phyloP scores from a whole-genome alignment of 2,113 vertebrate species.

The Theristicus caerulescens region DNA sequence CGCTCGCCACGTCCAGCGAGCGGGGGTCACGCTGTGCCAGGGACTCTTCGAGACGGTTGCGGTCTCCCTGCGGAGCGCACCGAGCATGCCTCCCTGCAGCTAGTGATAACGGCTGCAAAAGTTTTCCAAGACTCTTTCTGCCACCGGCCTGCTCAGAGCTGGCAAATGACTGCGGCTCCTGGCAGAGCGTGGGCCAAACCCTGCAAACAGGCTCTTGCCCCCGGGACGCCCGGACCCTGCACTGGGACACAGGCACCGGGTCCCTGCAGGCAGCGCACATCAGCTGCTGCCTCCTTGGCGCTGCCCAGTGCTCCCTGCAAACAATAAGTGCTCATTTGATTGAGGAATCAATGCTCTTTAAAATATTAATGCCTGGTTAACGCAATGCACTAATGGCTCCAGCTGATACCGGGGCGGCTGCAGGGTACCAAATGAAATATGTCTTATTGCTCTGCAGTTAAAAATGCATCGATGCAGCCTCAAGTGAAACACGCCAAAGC shows the following conservation, averaged over 20 bases:
- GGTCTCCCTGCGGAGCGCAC: not conserved
- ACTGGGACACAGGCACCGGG: not conserved
- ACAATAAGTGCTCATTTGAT: not conserved
- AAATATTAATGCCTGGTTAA: not conserved
- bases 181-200: not conserved
- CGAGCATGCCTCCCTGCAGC: not conserved
- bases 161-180: not conserved
- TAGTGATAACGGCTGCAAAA: not conserved
- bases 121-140: not conserved
- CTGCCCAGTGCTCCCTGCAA: not conserved
- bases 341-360: not conserved
- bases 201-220: not conserved
- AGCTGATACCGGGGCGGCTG: not conserved
- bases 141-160: not conserved
- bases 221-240: fast-evolving
- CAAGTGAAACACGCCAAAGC: fast-evolving
- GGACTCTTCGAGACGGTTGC: fast-evolving
- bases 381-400: fast-evolving
- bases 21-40: fast-evolving
- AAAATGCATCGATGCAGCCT: no score
- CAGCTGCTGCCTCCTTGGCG: not conserved
- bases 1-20: fast-evolving
- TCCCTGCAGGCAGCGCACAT: not conserved
- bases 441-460: not conserved
- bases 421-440: fast-evolving